Evolutionary conservation across 1,140 invertebrate species (phyloP), one percentile per base, ranked within the genome.

Genomic region (Drosophila orena): DNA sequence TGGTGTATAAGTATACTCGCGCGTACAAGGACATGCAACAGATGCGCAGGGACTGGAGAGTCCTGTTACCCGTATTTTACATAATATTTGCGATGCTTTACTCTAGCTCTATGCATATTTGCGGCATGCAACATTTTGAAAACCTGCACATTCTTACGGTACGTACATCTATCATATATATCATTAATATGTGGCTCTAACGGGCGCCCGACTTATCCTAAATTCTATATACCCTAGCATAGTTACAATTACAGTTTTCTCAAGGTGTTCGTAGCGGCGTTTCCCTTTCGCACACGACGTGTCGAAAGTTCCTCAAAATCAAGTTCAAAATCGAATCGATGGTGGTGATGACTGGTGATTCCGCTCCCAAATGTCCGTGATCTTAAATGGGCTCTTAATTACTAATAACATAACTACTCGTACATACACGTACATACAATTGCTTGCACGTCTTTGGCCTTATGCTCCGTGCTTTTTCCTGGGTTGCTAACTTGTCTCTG

Each of bases 201-300:
- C 50, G 42, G 34, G 35, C 40, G 17, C 57, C 43, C 60, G 49
- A 68, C 79, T 71, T 84, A 66, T 34, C 20, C 77, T 84, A 85
- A 53, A 8, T 47, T 68, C 66, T 70, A 42, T 34, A 46, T 47
- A 30, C 65, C 74, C 55, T 64, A 49, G 34, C 47, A 24, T 58
- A 71, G 58, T 68, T 68, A 65, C 64, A 66, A 15, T 47, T 74
- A 78, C 68, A 74, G 50, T 77, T 86, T 46, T 40, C 70, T 77
- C 80, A 86, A 86, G 83, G 83, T 86, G 85, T 83, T 75, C 76
- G 83, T 86, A 86, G 83, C 83, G 84, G 83, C 83, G 83, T 86
- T 86, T 78, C 53, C 73, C 73, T 76, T 57, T 50, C 60, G 62
- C 57, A 60, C 46, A 55, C 49, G 72, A 54, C 55, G 72, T 76